Evolutionary conservation across 2,797 vertebrate species (phyloP), one percentile per base, ranked within the genome.

Genomic region (Lithobates sylvaticus): DNA sequence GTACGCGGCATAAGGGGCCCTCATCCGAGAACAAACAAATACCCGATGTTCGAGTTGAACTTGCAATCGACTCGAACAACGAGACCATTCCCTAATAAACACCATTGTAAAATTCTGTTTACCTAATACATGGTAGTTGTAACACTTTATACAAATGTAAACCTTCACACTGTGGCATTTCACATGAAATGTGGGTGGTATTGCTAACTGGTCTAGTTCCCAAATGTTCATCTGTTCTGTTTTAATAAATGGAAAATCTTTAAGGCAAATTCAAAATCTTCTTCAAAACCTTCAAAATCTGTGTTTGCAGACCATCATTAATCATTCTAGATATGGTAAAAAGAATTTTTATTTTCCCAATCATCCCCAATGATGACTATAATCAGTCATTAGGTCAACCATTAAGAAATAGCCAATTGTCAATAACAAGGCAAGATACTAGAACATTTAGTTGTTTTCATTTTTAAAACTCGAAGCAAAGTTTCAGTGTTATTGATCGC

Each of bases 71-170:
- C n/a, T n/a, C n/a, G n/a, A n/a, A n/a, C n/a, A n/a, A n/a, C n/a
- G n/a, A n/a, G n/a, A n/a, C n/a, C n/a, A n/a, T n/a, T n/a, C n/a
- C n/a, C n/a, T n/a, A n/a, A n/a, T n/a, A n/a, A 88, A 75, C 90
- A 61, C 27, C n/a, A 16, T 78, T 84, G 86, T 70, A 84, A 54
- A 1, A 77, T 80, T 82, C 86, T 90, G 84, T 91, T 91, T 91
- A 90, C 77, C 88, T 77, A 88, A 88, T 84, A 88, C 90, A 89
- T 88, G 89, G 89, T 90, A 90, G 90, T 90, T 91, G 81, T 89
- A 89, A 88, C 86, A 85, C 88, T 88, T 86, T 80, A 88, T 90
- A 88, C 88, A 90, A 91, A 89, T 88, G 88, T 77, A 78, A 87
- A 90, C 88, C 79, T 89, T 90, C 76, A 84, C 84, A 67, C 84